Conservation (phyloP, 2,113 vertebrate genomes). For the Dissostichus mawsoni region DNA sequence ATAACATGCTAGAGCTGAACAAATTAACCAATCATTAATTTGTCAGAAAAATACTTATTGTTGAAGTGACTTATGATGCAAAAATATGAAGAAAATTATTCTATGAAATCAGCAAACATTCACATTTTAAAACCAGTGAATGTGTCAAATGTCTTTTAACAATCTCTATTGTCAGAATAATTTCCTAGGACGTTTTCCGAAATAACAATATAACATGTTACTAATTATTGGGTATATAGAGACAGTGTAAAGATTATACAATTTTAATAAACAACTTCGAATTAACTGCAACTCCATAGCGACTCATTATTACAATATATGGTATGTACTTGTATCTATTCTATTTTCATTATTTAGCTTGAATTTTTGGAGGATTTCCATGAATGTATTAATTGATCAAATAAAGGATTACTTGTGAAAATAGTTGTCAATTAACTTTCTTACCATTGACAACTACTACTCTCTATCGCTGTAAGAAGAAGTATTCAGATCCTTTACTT, state of each 20-base stretch:
- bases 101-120: not conserved
- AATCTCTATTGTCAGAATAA: not conserved
- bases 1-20: not conserved
- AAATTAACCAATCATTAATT: not conserved
- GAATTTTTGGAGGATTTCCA: no score
- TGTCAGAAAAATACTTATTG: not conserved
- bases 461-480: no score
- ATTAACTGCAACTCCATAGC: not conserved
- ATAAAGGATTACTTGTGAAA: not conserved
- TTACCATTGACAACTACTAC: not conserved
- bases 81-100: not conserved
- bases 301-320: no score
- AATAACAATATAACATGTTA: not conserved
- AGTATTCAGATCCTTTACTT: not conserved
- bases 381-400: no score
- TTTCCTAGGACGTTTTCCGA: not conserved
- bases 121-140: no score
- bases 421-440: not conserved
- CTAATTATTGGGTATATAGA: not conserved
- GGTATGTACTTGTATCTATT: no score
- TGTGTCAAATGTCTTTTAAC: no score
- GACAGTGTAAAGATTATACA: not conserved
- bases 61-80: not conserved
- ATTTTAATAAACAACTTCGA: not conserved
- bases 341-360: no score